phyloP scores from a whole-genome alignment of 1,140 invertebrate genomes.

The Marisa cornuarietis region DNA sequence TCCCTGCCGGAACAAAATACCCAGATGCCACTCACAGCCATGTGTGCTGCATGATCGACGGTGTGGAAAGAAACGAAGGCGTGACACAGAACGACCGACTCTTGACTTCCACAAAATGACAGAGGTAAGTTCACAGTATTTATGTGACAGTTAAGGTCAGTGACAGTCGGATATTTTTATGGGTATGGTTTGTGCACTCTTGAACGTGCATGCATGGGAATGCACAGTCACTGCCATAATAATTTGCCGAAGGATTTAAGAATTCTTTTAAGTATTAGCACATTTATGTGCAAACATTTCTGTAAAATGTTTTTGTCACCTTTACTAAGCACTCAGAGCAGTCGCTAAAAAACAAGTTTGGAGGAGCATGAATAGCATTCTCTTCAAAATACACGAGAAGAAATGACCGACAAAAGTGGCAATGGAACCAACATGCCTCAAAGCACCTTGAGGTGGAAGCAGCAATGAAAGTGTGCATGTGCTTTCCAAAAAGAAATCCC shows the following conservation, averaged over 20 bases:
- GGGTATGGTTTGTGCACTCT: not conserved
- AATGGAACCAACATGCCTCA: too few relatives aligned
- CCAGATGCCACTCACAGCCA: slow-evolving; percentile 59
- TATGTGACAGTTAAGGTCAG: too few relatives aligned
- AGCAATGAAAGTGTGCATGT: too few relatives aligned
- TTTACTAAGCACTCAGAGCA: not conserved
- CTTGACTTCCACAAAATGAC: slow-evolving; percentile 62
- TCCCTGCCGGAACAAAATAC: slow-evolving; percentile 46
- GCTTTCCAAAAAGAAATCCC: too few relatives aligned
- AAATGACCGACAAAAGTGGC: too few relatives aligned
- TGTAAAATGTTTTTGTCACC: too few relatives aligned
- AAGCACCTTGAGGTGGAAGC: too few relatives aligned
- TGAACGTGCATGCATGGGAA: not conserved
- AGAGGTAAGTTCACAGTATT: slow-evolving; percentile 42
- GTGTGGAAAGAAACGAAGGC: slow-evolving; percentile 53
- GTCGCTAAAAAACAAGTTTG: not conserved
- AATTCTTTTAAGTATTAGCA: too few relatives aligned
- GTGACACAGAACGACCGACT: slow-evolving; percentile 54
- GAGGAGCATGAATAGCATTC: not conserved
- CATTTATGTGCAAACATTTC: too few relatives aligned
- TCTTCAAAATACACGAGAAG: not conserved
- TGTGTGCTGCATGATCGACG: slow-evolving; percentile 59
- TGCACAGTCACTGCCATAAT: not conserved
- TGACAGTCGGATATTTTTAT: not conserved
- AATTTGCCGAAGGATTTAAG: not conserved